Base-by-base conservation (phyloP, 2,888 invertebrate genomes). In the Callinectes sapidus region DNA sequence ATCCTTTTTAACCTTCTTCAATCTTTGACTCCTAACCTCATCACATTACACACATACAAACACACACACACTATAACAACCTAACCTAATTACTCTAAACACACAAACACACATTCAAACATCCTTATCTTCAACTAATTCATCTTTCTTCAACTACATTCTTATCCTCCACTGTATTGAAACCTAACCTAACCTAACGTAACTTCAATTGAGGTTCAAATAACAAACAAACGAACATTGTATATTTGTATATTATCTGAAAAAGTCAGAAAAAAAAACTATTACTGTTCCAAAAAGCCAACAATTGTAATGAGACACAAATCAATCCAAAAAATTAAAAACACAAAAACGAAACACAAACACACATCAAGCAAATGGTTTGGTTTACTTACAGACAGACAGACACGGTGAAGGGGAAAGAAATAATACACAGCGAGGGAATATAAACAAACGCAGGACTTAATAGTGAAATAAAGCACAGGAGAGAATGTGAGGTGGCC, bases 161-260 rank as follows among this genome's bases (percentile, higher is more conserved):
- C n/a, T n/a, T n/a, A n/a, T n/a, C n/a, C n/a, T n/a, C n/a, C n/a
- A n/a, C n/a, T n/a, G n/a, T n/a, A n/a, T n/a, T n/a, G n/a, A n/a
- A n/a, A n/a, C n/a, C n/a, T n/a, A n/a, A n/a, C n/a, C n/a, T n/a
- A 39, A 39, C 39, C 39, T 39, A 39, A 39, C 39, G 2, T 39
- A 39, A 39, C 39, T 5, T 2, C 39, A 39, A 61, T 5, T 61
- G 13, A 61, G 61, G 61, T 23, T 61, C 18, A 61, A 61, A 61
- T 61, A 61, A 61, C 61, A 61, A 77, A 32, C n/a, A n/a, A 77
- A 77, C 28, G 71, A 77, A 77, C 71, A 77, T 77, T 77, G 71
- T 77, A 77, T 77, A 77, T 77, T 77, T 77, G 71, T 77, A 77
- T 77, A 77, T 77, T 77, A 77, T 77, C 28, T 77, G 61, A 77